Evolutionary conservation across 2,888 invertebrate genomes (phyloP).

Genomic region (Drosophila vallismaia): DNA sequence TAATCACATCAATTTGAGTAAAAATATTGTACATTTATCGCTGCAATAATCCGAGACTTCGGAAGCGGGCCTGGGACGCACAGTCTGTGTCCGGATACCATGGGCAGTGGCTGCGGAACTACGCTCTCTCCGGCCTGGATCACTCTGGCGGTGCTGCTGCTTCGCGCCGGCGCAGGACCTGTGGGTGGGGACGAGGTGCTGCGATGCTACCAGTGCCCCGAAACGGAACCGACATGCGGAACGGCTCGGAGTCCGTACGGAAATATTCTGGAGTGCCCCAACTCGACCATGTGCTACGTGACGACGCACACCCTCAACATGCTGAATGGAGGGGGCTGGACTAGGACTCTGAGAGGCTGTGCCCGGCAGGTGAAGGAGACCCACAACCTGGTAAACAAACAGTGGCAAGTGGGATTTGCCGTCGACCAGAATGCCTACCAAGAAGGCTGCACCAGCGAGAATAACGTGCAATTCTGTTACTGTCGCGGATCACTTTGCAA

Average conservation of each 20-base stretch:
- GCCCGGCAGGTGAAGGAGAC: constrained; percentile 38
- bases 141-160: constrained; percentile 4
- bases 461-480: constrained; percentile 29
- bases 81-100: constrained; percentile 24
- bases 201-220: constrained; percentile 14
- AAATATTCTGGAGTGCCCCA: constrained; percentile 28
- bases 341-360: constrained; percentile 31
- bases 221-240: constrained; percentile 16
- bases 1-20: constrained; percentile 18
- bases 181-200: neutral
- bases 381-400: rapidly evolving
- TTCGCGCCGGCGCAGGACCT: neutral
- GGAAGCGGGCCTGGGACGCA: constrained; percentile 10
- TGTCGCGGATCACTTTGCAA: constrained; percentile 56
- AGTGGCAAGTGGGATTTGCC: neutral
- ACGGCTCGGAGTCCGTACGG: constrained; percentile 1
- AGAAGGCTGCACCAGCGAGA: constrained; percentile 38
- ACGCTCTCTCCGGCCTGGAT: constrained; percentile 13
- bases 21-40: constrained; percentile 13
- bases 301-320: constrained; percentile 4
- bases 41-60: constrained; percentile 11
- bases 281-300: constrained; percentile 59
- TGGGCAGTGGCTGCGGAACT: constrained; percentile 31
- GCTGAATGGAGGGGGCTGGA: constrained; percentile 10
- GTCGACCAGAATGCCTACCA: constrained; percentile 39